Evolutionary conservation across 30 jellyfish, hydroid and myxozoan species (phyloP).

Genomic region (Chrysaora quinquecirrha): DNA sequence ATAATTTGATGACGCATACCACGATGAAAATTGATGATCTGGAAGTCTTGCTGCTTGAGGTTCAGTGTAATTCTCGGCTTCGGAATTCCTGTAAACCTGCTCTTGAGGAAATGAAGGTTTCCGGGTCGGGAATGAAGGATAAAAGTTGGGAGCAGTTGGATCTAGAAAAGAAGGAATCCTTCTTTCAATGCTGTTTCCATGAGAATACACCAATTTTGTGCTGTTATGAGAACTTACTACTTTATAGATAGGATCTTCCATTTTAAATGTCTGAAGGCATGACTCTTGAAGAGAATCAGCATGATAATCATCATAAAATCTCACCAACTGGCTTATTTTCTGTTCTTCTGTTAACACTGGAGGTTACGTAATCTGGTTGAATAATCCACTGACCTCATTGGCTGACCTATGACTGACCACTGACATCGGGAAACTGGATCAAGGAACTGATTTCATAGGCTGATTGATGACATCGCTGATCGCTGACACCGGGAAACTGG

Average conservation of each 20-base stretch:
- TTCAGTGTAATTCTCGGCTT: slow-evolving; percentile 19
- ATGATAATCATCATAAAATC: slow-evolving; percentile 29
- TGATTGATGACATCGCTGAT: too few species aligned
- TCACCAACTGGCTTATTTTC: slow-evolving; percentile 27
- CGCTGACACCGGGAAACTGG: too few species aligned
- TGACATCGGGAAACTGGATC: too few species aligned
- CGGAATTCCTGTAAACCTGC: slow-evolving; percentile 43
- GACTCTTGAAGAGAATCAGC: slow-evolving; percentile 26
- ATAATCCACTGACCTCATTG: too few species aligned
- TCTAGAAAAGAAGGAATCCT: slow-evolving; percentile 25
- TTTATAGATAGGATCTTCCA: slow-evolving; percentile 31
- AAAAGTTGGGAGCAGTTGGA: slow-evolving; percentile 28
- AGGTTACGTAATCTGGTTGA: too few species aligned
- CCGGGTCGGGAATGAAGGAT: slow-evolving; percentile 39
- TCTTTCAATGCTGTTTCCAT: slow-evolving; percentile 15
- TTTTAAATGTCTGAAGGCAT: slow-evolving; percentile 1
- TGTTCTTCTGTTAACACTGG: slow-evolving; percentile 24
- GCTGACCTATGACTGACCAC: too few species aligned
- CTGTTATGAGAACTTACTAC: slow-evolving; percentile 23
- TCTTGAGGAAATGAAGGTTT: slow-evolving; percentile 29
- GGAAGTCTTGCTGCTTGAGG: slow-evolving; percentile 42
- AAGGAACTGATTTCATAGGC: too few species aligned
- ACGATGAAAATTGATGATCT: slow-evolving; percentile 45
- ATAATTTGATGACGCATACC: slow-evolving; percentile 35
- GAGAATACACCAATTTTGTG: slow-evolving; percentile 42